Percentiles rank a stretch among this genome's conserved stretches.
phyloP scores from a whole-genome alignment of 2,797 vertebrate genomes.

The Gymnopithys bicolor region DNA sequence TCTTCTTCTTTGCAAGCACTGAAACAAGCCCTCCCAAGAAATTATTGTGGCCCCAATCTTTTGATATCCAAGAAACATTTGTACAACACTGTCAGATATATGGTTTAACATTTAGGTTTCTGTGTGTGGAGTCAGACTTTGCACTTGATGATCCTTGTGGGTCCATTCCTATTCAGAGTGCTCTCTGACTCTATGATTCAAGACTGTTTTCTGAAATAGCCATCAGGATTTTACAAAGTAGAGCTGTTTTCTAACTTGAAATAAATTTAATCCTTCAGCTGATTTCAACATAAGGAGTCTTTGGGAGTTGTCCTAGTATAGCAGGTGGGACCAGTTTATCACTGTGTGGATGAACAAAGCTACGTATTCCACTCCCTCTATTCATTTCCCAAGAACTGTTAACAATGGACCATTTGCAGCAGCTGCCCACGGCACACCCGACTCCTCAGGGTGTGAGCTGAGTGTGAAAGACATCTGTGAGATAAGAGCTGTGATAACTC shows the following conservation, averaged over 20 bases:
- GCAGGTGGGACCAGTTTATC: too few species aligned
- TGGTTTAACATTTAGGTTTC: background rate
- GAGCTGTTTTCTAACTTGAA: background rate
- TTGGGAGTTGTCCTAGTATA: background rate
- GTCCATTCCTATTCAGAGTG: background rate
- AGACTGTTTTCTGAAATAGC: background rate
- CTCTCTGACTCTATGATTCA: background rate
- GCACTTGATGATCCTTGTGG: fast-evolving
- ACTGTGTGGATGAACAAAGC: too few species aligned
- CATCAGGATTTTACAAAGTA: background rate
- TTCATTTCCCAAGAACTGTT: too few species aligned
- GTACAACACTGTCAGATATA: background rate
- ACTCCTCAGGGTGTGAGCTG: too few species aligned
- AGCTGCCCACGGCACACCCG: too few species aligned
- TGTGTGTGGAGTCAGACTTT: background rate
- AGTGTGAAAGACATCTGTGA: too few species aligned
- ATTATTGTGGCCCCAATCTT: background rate
- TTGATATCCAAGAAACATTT: fast-evolving
- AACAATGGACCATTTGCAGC: too few species aligned
- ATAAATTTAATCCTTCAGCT: background rate
- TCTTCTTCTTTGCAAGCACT: background rate
- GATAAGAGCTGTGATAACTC: too few species aligned
- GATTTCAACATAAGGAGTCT: background rate
- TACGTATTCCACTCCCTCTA: too few species aligned
- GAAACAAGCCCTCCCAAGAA: background rate